Evolutionary conservation across 2,797 vertebrate species (phyloP).

Genomic region (Manis crassicaudata): DNA sequence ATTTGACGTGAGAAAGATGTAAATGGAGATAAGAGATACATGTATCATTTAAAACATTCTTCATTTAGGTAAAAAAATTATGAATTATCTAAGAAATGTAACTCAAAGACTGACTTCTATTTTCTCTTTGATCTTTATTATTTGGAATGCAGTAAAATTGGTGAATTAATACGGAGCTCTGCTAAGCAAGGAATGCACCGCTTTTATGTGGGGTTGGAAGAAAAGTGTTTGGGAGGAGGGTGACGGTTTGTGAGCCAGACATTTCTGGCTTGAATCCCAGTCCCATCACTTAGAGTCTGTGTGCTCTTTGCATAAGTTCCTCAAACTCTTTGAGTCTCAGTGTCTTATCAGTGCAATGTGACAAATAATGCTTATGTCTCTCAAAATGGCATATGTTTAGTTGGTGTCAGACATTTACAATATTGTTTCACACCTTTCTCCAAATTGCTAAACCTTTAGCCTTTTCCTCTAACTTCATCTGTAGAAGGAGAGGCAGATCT

Average conservation of each 20-base stretch:
- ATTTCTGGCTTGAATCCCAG: neutral
- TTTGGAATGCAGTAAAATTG: slow-evolving; percentile 50
- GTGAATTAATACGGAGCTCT: neutral
- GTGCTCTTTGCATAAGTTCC: neutral
- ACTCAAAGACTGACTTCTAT: slow-evolving; percentile 36
- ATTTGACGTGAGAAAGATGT: slow-evolving; percentile 16
- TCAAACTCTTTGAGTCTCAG: neutral
- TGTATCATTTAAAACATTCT: neutral
- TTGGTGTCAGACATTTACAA: slow-evolving; percentile 24
- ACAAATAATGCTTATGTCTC: neutral
- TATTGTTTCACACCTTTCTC: slow-evolving; percentile 36
- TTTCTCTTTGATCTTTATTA: slow-evolving; percentile 57
- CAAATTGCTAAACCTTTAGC: slow-evolving; percentile 48
- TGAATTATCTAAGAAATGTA: neutral
- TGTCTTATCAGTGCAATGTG: neutral
- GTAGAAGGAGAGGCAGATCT: slow-evolving; percentile 55
- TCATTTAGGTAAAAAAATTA: neutral
- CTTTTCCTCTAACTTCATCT: slow-evolving; percentile 70
- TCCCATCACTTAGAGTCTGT: neutral
- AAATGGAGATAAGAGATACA: neutral
- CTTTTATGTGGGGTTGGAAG: slow-evolving; percentile 40
- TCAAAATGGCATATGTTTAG: slow-evolving; percentile 4
- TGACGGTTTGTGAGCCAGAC: neutral
- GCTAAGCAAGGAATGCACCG: slow-evolving; percentile 49
- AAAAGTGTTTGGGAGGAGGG: neutral